Conservation (phyloP, 2,113 vertebrate genomes). For the Seriola quinqueradiata region DNA sequence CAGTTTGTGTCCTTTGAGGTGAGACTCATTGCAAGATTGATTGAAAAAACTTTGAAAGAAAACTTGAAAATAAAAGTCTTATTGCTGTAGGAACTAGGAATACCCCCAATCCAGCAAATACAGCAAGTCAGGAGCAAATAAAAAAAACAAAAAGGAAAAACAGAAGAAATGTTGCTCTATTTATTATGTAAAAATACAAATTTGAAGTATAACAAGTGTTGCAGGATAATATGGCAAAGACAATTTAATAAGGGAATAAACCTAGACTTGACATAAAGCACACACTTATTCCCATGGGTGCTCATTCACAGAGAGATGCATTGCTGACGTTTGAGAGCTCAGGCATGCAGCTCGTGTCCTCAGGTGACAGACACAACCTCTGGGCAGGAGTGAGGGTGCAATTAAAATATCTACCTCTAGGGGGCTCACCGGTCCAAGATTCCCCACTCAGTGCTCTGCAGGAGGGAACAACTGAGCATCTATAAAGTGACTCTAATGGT, state of each 20-base stretch:
- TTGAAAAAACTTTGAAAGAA: neutral
- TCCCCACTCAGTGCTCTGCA: constrained; percentile 12
- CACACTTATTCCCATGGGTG: neutral
- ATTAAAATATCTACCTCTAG: constrained; percentile 57
- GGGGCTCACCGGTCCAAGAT: constrained; percentile 59
- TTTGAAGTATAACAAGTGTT: neutral
- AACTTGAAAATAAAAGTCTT: too few species aligned
- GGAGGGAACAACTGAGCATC: neutral
- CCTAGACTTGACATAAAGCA: neutral
- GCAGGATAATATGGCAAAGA: neutral
- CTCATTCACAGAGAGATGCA: constrained; percentile 14
- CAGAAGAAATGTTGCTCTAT: too few species aligned
- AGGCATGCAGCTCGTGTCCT: constrained; percentile 23
- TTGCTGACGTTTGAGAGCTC: constrained; percentile 19
- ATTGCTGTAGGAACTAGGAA: too few species aligned
- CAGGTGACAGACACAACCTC: constrained; percentile 22
- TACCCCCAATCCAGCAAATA: too few species aligned
- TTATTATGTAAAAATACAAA: neutral
- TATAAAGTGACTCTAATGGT: constrained; percentile 21
- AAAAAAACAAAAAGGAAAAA: too few species aligned
- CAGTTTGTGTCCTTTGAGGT: neutral
- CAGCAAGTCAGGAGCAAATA: too few species aligned
- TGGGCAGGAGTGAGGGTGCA: constrained; percentile 37
- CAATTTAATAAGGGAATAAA: neutral
- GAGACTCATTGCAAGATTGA: neutral